Conservation (phyloP, 2,888 invertebrate genomes). For the Cheilosia impressa region DNA sequence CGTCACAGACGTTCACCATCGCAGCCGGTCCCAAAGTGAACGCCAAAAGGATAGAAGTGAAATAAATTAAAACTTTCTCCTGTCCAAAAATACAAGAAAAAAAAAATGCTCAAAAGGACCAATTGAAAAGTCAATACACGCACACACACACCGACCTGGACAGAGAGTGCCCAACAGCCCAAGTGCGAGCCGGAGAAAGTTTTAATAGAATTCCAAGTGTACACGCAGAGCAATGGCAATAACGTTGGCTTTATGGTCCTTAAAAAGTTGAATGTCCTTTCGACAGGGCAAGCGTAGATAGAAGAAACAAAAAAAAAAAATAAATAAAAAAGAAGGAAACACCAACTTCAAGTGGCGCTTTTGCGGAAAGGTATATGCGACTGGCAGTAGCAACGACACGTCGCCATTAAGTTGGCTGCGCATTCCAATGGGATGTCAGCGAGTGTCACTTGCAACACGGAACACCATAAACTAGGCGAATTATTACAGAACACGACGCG, state of each 20-base stretch:
- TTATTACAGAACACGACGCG: slow-evolving; percentile 22
- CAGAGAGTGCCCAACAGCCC: slow-evolving; percentile 15
- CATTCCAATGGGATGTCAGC: slow-evolving; percentile 57
- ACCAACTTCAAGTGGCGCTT: slow-evolving; percentile 33
- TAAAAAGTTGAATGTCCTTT: slow-evolving; percentile 68
- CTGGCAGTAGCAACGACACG: slow-evolving; percentile 51
- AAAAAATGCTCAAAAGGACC: slow-evolving; percentile 58
- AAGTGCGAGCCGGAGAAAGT: slow-evolving; percentile 63
- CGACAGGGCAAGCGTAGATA: slow-evolving; percentile 17
- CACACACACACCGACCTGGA: slow-evolving; percentile 23
- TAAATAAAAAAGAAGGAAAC: too few relatives aligned
- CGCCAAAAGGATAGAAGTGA: slow-evolving; percentile 60
- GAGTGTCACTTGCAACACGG: slow-evolving; percentile 55
- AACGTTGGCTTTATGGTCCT: slow-evolving; percentile 43
- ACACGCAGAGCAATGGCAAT: slow-evolving; percentile 50
- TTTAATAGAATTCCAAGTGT: slow-evolving; percentile 73
- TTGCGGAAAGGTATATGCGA: neutral
- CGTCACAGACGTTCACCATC: slow-evolving; percentile 33
- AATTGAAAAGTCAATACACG: slow-evolving; percentile 72
- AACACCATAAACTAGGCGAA: slow-evolving; percentile 47
- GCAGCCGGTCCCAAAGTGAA: slow-evolving; percentile 8
- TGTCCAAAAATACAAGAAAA: slow-evolving; percentile 36
- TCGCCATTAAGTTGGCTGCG: slow-evolving; percentile 46
- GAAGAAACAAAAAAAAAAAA: neutral
- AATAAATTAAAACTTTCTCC: slow-evolving; percentile 74